Percentiles rank a stretch among this genome's conserved stretches.
These are phyloP conservation scores for Ictalurus furcatus DNA, from an alignment of 2,113 vertebrate species.

Conservation along the genomic window DNA sequence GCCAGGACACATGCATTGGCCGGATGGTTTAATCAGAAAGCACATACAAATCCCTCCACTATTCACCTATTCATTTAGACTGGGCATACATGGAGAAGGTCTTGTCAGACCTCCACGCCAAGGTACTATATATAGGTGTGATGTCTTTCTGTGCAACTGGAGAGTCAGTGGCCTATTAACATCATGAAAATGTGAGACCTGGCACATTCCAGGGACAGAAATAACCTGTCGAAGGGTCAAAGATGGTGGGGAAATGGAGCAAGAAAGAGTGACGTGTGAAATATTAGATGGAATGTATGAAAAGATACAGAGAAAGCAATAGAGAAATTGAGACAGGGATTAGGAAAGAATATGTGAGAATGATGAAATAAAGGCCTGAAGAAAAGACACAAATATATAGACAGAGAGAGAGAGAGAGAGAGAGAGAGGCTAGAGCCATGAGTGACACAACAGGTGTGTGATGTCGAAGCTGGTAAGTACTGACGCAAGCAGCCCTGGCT, in stretches of 20 bases:
- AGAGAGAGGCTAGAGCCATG: constrained; percentile 50
- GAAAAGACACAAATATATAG: background rate
- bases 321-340: constrained; percentile 4
- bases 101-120: constrained; percentile 32
- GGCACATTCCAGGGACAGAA: constrained; percentile 79
- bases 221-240: constrained; percentile 67
- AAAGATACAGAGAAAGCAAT: constrained; percentile 49
- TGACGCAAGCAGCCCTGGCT: constrained; percentile 39
- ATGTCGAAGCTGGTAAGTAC: constrained; percentile 33
- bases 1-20: constrained; percentile 26
- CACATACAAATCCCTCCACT: constrained; percentile 35
- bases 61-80: constrained; percentile 44
- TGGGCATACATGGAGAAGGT: constrained; percentile 46
- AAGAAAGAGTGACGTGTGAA: constrained; percentile 32
- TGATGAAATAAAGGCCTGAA: background rate
- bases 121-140: constrained; percentile 72
- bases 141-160: constrained; percentile 78
- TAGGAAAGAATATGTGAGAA: background rate
- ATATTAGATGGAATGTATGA: constrained; percentile 19
- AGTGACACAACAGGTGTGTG: constrained; percentile 76
- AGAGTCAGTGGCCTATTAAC: constrained; percentile 72
- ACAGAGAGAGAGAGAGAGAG: constrained; percentile 16
- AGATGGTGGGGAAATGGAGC: constrained; percentile 52
- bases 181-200: constrained; percentile 77
- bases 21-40: constrained; percentile 9